A percentile compares a stretch with the other conserved stretches of the same genome.
Conservation (phyloP, 2,113 vertebrate genomes). For the Candoia aspera region DNA sequence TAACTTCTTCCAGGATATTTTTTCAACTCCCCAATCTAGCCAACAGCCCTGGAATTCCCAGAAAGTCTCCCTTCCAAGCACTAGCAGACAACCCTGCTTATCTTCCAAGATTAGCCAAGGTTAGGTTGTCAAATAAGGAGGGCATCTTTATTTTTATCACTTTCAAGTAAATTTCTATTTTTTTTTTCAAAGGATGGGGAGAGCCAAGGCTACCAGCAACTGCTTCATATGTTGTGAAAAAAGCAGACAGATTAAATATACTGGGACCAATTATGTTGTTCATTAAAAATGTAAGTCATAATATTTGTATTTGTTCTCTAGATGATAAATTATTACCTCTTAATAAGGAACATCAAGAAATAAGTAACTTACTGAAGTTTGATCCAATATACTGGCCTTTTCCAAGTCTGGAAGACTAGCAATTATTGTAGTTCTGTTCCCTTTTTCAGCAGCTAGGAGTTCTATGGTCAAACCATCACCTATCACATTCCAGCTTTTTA, state of each 20-base stretch:
- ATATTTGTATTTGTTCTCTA: background rate
- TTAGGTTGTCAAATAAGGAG: background rate
- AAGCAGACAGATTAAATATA: background rate
- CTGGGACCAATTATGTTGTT: background rate
- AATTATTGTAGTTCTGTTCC: conserved; percentile 85
- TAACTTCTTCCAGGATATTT: background rate
- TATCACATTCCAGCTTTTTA: conserved; percentile 95
- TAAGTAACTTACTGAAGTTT: conserved; percentile 84
- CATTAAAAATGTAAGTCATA: background rate
- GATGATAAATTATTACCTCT: background rate
- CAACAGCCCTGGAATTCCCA: background rate
- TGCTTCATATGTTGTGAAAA: background rate
- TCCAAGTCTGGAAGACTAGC: conserved; percentile 83
- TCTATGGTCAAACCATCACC: conserved; percentile 94
- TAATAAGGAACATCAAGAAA: conserved; percentile 7
- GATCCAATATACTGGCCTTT: conserved; percentile 79
- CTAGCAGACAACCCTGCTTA: background rate
- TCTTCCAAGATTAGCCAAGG: background rate
- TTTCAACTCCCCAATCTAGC: background rate
- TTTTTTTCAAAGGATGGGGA: background rate
- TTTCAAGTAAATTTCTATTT: background rate
- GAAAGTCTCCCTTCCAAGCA: background rate
- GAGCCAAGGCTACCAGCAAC: background rate
- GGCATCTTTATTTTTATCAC: background rate
- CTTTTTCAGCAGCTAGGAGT: conserved; percentile 87